Evolutionary conservation across 2,888 invertebrate genomes (phyloP).

Genomic region (Lydus trimaculatus): DNA sequence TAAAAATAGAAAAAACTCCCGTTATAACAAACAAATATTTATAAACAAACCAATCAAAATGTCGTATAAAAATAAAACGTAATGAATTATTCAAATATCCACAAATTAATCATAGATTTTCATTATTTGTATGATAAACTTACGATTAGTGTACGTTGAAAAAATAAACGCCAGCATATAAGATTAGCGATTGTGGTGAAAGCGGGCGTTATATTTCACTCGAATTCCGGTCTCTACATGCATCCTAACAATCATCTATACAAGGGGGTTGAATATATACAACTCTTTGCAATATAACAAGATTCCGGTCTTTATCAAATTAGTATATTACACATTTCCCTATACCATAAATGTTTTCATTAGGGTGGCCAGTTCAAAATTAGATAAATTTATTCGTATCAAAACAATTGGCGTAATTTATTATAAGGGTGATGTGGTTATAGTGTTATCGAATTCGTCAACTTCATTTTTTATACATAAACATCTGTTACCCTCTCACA

Average conservation of each 20-base stretch:
- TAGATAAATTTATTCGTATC: slow-evolving; percentile 10
- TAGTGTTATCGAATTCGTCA: slow-evolving; percentile 3
- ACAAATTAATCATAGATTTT: not conserved
- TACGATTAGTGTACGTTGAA: too few relatives aligned
- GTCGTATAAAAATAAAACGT: not conserved
- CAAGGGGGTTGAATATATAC: not conserved
- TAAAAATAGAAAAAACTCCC: not conserved
- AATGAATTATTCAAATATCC: not conserved
- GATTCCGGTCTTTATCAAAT: not conserved
- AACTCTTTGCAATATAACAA: not conserved
- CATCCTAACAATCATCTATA: not conserved
- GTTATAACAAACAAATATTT: not conserved
- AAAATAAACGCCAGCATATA: too few relatives aligned
- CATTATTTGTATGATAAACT: too few relatives aligned
- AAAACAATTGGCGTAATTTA: slow-evolving; percentile 15
- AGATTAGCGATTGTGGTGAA: too few relatives aligned
- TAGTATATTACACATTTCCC: not conserved
- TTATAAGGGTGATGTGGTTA: slow-evolving; percentile 11
- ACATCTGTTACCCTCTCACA: slow-evolving; percentile 50
- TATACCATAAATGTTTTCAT: not conserved
- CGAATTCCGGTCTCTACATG: not conserved
- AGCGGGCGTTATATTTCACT: too few relatives aligned
- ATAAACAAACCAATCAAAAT: not conserved
- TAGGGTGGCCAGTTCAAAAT: not conserved
- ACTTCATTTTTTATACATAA: slow-evolving; percentile 52